These are phyloP conservation scores for Centropus bengalensis DNA, from an alignment of 2,113 vertebrate species.

Conservation along the genomic window DNA sequence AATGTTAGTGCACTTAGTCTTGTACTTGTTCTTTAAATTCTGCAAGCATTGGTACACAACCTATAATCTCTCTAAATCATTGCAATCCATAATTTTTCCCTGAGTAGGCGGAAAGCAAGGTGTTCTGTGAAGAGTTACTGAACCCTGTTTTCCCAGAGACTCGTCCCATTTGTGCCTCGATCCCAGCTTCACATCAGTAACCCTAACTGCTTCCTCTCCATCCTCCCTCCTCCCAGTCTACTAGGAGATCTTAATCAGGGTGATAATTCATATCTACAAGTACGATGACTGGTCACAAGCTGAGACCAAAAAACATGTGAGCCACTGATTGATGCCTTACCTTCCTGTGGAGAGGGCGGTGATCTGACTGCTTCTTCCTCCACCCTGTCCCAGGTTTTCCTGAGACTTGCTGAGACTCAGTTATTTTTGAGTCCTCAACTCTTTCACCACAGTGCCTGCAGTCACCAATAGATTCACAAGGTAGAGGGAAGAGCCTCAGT, in stretches of 20 bases:
- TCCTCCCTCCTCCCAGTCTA: not conserved
- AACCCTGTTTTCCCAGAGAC: not conserved
- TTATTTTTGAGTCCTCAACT: not conserved
- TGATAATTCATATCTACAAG: not conserved
- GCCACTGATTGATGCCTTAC: not conserved
- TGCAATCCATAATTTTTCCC: not conserved
- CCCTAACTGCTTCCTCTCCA: not conserved
- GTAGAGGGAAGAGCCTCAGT: not conserved
- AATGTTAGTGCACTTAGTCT: not conserved
- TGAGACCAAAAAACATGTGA: fast-evolving
- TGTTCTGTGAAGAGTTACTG: not conserved
- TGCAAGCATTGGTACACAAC: not conserved
- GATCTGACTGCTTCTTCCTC: not conserved
- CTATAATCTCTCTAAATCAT: not conserved
- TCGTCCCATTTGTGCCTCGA: not conserved
- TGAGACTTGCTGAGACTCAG: not conserved
- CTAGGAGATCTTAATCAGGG: not conserved
- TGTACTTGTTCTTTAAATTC: not conserved
- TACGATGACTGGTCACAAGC: not conserved
- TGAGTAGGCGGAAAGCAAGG: not conserved
- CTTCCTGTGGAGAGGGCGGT: fast-evolving
- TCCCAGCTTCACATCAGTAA: not conserved
- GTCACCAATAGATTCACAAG: not conserved
- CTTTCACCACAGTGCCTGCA: not conserved
- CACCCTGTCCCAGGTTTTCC: not conserved